Evolutionary conservation across 2,797 vertebrate genomes (phyloP).

Genomic region (Hippocampus kuda): DNA sequence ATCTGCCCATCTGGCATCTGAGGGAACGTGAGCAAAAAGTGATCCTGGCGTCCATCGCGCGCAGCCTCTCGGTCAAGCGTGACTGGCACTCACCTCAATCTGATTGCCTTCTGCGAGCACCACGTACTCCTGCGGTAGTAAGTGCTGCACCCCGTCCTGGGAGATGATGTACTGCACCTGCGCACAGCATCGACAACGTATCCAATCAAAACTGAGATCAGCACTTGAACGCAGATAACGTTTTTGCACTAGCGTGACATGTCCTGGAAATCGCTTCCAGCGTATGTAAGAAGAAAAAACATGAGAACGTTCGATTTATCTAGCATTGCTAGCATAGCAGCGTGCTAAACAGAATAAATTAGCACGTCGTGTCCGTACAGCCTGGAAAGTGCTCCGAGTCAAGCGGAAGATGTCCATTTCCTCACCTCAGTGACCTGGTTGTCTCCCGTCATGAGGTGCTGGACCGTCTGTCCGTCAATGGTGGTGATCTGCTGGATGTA

Average conservation of each 20-base stretch:
- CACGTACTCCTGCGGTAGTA: conserved; percentile 92
- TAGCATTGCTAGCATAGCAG: too few species aligned
- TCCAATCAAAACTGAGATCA: not conserved
- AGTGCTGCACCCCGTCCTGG: conserved; percentile 87
- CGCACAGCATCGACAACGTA: not conserved
- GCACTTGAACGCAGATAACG: too few species aligned
- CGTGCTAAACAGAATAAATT: too few species aligned
- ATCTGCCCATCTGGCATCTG: conserved; percentile 94
- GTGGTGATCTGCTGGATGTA: conserved; percentile 98
- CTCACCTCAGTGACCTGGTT: conserved; percentile 79
- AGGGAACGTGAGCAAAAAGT: conserved; percentile 3
- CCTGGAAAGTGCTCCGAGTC: not conserved
- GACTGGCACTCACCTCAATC: conserved; percentile 79
- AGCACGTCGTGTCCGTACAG: not conserved
- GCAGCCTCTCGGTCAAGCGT: not conserved
- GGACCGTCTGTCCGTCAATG: conserved; percentile 88
- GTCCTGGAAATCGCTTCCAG: too few species aligned
- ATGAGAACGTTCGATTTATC: too few species aligned
- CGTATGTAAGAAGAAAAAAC: too few species aligned
- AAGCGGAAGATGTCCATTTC: not conserved
- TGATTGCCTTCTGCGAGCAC: conserved; percentile 93
- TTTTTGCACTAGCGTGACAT: too few species aligned
- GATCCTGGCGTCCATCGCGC: not conserved
- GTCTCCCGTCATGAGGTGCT: conserved; percentile 89
- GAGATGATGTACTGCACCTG: conserved; percentile 98